Percentiles rank a stretch among this genome's conserved stretches.
Conservation (phyloP, 1,140 invertebrate genomes). For the Bombus sibiricus region DNA sequence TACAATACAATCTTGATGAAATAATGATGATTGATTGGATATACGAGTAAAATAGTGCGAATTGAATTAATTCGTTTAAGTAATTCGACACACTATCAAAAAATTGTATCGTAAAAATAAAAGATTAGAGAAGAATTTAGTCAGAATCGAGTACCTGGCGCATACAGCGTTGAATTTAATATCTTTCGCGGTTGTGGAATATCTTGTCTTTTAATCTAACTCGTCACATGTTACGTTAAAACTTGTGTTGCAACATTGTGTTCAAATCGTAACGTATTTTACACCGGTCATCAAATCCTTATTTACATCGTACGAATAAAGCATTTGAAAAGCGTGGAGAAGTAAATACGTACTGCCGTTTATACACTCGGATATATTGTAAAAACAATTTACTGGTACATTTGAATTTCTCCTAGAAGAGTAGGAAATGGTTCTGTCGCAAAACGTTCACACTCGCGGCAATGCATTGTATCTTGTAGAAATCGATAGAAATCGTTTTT, state of each 20-base stretch:
- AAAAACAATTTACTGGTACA: not conserved
- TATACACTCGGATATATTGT: not conserved
- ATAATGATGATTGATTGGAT: no score
- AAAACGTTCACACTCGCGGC: not conserved
- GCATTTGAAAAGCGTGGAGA: not conserved
- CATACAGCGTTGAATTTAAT: not conserved
- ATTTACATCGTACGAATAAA: not conserved
- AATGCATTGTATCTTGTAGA: no score
- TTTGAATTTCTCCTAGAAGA: not conserved
- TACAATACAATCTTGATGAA: no score
- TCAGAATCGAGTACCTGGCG: not conserved
- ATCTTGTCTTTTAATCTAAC: not conserved
- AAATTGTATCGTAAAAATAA: not conserved
- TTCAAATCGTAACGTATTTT: not conserved
- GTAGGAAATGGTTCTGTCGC: not conserved
- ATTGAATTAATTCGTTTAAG: no score
- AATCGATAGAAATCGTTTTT: not conserved
- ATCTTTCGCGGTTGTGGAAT: not conserved
- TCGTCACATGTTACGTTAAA: not conserved
- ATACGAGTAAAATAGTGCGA: no score
- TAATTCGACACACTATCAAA: no score
- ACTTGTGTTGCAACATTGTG: not conserved
- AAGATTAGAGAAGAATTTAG: not conserved
- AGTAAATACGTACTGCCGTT: not conserved
- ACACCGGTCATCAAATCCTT: not conserved